Conservation (phyloP, 2,113 vertebrate genomes). For the Trachemys scripta region DNA sequence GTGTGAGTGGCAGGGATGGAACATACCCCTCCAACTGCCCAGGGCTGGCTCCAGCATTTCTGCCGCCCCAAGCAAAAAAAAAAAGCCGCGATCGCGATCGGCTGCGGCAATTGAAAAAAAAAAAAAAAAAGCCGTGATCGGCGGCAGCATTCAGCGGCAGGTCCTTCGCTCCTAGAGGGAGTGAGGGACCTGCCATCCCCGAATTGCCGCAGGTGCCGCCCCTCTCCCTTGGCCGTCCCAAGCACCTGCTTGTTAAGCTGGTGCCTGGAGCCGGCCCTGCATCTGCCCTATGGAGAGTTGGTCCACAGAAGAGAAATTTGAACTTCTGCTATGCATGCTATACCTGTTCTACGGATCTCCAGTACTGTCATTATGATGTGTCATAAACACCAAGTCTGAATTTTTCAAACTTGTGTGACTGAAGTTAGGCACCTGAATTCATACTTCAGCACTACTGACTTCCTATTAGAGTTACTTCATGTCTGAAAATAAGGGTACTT, state of each 20-base stretch:
- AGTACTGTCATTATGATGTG: rapidly evolving
- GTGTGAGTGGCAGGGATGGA: neutral
- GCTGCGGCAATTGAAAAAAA: too few relatives aligned
- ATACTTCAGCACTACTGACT: neutral
- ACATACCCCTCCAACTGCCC: constrained; percentile 49
- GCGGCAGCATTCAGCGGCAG: too few relatives aligned
- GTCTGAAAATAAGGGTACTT: neutral
- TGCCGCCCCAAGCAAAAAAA: too few relatives aligned
- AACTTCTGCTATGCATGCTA: neutral
- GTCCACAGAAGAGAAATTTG: neutral
- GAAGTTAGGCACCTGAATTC: neutral
- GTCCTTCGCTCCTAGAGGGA: too few relatives aligned
- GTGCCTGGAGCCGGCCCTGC: too few relatives aligned
- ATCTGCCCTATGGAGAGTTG: constrained; percentile 18
- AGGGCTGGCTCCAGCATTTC: too few relatives aligned
- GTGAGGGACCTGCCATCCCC: too few relatives aligned
- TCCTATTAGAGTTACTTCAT: neutral
- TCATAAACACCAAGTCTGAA: neutral
- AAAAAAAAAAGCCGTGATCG: too few relatives aligned
- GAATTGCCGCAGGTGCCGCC: too few relatives aligned
- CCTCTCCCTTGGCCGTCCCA: too few relatives aligned
- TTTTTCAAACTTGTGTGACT: neutral
- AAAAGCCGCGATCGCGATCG: too few relatives aligned
- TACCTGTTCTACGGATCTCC: neutral
- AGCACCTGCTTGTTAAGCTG: too few relatives aligned